A percentile compares a stretch with the other conserved stretches of the same genome.
phyloP scores from a whole-genome alignment of 2,797 vertebrate species.

The Tokudaia muenninki region DNA sequence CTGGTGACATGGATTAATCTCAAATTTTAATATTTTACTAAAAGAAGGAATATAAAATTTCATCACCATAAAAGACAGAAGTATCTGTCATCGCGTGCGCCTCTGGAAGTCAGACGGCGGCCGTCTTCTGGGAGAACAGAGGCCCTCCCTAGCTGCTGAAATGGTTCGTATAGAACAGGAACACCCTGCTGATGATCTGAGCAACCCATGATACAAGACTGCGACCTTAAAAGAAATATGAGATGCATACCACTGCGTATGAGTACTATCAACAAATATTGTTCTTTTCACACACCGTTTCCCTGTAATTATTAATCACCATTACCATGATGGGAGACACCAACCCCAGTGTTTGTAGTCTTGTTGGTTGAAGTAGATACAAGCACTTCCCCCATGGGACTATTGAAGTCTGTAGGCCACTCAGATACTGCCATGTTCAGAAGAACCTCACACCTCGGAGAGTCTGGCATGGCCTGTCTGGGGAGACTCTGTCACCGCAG shows the following conservation, averaged over 20 bases:
- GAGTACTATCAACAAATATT: background rate
- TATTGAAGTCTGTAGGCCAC: no score
- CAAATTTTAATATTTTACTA: background rate
- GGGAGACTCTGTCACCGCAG: background rate
- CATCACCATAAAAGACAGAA: background rate
- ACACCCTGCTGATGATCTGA: background rate
- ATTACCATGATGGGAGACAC: background rate
- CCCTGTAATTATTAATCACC: background rate
- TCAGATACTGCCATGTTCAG: accelerated
- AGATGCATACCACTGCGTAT: background rate
- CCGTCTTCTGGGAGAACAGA: background rate
- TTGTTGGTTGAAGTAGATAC: background rate
- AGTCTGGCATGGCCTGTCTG: background rate
- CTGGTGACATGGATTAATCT: background rate
- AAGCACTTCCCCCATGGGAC: background rate
- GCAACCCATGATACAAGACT: background rate
- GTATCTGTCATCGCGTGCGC: accelerated
- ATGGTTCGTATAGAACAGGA: background rate
- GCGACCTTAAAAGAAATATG: background rate
- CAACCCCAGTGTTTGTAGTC: background rate
- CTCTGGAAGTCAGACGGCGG: background rate
- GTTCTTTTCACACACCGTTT: background rate
- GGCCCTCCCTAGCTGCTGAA: background rate
- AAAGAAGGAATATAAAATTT: background rate
- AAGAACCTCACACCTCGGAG: accelerated